Base-by-base conservation (phyloP, 2,113 vertebrate genomes). In the Albula glossodonta region DNA sequence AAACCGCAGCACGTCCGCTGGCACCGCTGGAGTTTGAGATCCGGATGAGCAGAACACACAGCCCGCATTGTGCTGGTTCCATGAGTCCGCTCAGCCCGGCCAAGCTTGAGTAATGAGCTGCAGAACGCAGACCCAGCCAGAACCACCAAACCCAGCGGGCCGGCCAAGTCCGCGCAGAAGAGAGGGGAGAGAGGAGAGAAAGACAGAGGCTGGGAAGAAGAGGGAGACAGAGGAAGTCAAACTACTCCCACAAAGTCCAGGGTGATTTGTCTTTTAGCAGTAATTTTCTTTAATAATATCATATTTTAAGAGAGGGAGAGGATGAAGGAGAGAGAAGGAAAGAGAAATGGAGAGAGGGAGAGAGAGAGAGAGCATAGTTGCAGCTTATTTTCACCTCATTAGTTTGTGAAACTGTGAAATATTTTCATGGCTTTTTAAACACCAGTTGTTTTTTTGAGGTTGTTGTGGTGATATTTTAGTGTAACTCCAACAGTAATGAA, bases 61-160 rank as follows among this genome's bases (percentile, higher is more conserved):
- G 86, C 87, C 86, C 88, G 90, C 93, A 94, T 94, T 96, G 94
- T 95, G 51, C 90, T 88, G 90, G 70, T 31, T 84, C 84, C 88
- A 86, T 89, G 86, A 90, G 86, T 84, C 88, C 92, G 92, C 92
- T 91, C 92, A 88, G 87, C 90, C 81, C 86, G 74, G 87, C 90
- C 89, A 90, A 90, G 92, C 91, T 89, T 90, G 92, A 92, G 92
- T 91, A 92, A 90, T 83, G 88, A 85, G 90, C 91, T 88, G 87
- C 90, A 88, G 85, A 88, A 80, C 88, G 90, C 88, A 84, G 88
- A 88, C 91, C 90, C 86, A 87, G 63, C 78, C 60, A 82, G 70
- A 85, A 81, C 57, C 60, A 87, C 86, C 83, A 85, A 90, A 41
- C 85, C 82, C 83, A 84, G 87, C 80, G 88, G 85, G 90, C 89